Evolutionary conservation across 2,888 invertebrate species (phyloP).

Genomic region (Noctua pronuba): DNA sequence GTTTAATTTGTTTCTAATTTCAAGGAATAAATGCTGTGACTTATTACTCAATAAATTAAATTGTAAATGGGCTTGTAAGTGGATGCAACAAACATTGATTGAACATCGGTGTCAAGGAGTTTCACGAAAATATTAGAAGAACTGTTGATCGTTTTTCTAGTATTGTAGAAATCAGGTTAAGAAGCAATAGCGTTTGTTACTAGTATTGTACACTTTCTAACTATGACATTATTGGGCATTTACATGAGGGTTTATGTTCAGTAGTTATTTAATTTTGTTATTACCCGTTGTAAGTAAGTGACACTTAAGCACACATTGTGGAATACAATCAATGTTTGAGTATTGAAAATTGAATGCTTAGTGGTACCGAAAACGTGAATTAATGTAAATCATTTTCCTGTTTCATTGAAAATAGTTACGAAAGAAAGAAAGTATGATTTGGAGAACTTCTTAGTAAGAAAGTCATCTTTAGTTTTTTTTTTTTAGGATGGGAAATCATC

Average conservation of each 20-base stretch:
- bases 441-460: not conserved
- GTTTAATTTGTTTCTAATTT: not conserved
- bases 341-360: not conserved
- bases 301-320: not conserved
- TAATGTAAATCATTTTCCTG: not conserved
- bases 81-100: conserved; percentile 18
- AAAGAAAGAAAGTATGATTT: not conserved
- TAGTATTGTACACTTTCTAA: conserved; percentile 1
- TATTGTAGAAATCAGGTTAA: conserved; percentile 18
- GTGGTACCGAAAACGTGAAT: not conserved
- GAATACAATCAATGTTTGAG: not conserved
- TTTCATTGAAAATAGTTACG: not conserved
- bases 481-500: too few species aligned
- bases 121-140: conserved; percentile 6
- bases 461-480: too few species aligned
- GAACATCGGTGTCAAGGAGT: conserved; percentile 36
- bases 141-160: conserved; percentile 18
- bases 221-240: not conserved
- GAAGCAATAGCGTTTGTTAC: conserved; percentile 2
- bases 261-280: not conserved
- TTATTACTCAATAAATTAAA: conserved; percentile 6
- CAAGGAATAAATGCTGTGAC: not conserved
- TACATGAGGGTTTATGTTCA: not conserved
- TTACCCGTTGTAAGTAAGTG: not conserved
- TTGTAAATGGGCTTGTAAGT: conserved; percentile 8